Conservation (phyloP, 1,140 invertebrate species). For the Ceratina calcarata region DNA sequence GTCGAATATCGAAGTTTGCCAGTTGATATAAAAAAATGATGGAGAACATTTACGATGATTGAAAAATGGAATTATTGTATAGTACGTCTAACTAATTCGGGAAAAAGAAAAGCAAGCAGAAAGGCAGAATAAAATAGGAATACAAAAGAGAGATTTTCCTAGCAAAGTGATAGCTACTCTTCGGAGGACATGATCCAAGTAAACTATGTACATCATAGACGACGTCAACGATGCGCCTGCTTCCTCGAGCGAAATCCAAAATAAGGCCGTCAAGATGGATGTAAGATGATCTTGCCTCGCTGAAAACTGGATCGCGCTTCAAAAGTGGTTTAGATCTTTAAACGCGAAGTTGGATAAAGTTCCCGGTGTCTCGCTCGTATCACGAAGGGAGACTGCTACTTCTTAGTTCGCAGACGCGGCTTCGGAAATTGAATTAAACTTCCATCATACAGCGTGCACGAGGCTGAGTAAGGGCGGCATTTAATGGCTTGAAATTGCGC, state of each 20-base stretch:
- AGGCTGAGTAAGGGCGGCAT: too few relatives aligned
- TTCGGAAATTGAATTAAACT: slow-evolving; percentile 17
- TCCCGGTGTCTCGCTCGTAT: neutral
- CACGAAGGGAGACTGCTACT: neutral
- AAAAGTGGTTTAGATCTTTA: slow-evolving; percentile 19
- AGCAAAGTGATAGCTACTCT: too few relatives aligned
- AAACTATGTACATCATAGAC: too few relatives aligned
- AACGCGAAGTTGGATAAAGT: slow-evolving; percentile 7
- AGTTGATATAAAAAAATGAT: too few relatives aligned
- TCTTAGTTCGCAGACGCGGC: neutral
- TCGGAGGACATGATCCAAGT: too few relatives aligned
- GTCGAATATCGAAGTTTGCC: neutral
- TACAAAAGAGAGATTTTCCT: too few relatives aligned
- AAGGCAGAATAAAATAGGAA: too few relatives aligned
- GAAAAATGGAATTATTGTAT: too few relatives aligned
- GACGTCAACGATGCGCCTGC: neutral
- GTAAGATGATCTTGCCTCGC: neutral
- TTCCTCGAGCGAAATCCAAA: slow-evolving; percentile 4
- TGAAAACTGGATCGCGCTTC: slow-evolving; percentile 4
- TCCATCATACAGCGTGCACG: neutral
- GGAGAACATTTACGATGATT: too few relatives aligned
- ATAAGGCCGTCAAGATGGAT: slow-evolving; percentile 11
- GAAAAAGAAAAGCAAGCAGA: too few relatives aligned
- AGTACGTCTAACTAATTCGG: too few relatives aligned
- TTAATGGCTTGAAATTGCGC: neutral